phyloP scores from a whole-genome alignment of 2,888 invertebrate genomes.

The Acronicta alni region DNA sequence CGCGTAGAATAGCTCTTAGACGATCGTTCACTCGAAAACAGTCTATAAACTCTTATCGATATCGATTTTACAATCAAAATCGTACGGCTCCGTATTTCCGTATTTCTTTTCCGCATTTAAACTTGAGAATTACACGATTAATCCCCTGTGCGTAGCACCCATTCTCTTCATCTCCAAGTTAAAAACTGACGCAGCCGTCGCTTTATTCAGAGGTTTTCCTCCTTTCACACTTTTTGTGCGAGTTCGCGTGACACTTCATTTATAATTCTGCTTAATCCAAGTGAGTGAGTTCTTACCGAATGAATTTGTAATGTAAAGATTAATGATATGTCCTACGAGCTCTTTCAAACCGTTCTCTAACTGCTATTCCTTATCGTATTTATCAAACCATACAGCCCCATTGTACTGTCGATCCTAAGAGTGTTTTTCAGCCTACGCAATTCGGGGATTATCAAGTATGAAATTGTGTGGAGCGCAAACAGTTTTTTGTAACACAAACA shows the following conservation, averaged over 20 bases:
- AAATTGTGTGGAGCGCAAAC: conserved; percentile 33
- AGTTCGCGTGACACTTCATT: conserved; percentile 86
- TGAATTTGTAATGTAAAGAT: conserved; percentile 88
- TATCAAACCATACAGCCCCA: conserved; percentile 66
- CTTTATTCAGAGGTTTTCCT: conserved; percentile 76
- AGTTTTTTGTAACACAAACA: conserved; percentile 61
- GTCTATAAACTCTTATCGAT: conserved; percentile 40
- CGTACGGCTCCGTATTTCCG: conserved; percentile 56
- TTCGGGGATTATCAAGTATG: conserved; percentile 38
- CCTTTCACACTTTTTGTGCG: conserved; percentile 82
- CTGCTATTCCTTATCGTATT: conserved; percentile 74
- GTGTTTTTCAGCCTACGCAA: conserved; percentile 37
- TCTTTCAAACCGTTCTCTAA: conserved; percentile 72
- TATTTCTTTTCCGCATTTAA: conserved; percentile 63
- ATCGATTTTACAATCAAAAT: conserved; percentile 63
- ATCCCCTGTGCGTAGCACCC: conserved; percentile 68
- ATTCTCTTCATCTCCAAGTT: conserved; percentile 72
- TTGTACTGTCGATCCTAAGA: conserved; percentile 55
- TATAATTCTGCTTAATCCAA: conserved; percentile 88
- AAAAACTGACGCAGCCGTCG: conserved; percentile 77
- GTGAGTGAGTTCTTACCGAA: conserved; percentile 87
- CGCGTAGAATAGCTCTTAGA: conserved; percentile 25
- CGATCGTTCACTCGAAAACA: conserved; percentile 33
- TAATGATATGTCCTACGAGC: conserved; percentile 80
- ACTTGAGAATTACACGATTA: conserved; percentile 73